Evolutionary conservation across 2,888 invertebrate species (phyloP).

Genomic region (Ariolimax columbianus): DNA sequence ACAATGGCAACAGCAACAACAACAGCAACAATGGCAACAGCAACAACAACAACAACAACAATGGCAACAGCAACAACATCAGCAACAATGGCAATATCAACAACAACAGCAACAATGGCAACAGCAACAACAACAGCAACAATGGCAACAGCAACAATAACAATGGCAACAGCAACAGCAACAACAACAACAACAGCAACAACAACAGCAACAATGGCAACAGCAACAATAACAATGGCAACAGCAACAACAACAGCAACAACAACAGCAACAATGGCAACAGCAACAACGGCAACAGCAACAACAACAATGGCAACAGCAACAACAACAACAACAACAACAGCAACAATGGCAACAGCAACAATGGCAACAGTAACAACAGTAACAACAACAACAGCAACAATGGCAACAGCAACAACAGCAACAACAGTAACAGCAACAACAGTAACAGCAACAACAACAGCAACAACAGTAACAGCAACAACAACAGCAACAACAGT

Average conservation of each 20-base stretch:
- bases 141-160: no score
- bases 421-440: slow-evolving; percentile 11
- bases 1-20: no score
- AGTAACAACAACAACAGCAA: no score
- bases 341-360: neutral
- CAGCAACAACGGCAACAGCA: neutral
- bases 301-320: neutral
- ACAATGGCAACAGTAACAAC: neutral
- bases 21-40: neutral
- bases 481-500: no score
- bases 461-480: neutral
- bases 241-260: neutral
- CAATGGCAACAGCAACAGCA: neutral
- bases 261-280: neutral
- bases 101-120: no score
- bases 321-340: neutral
- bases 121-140: no score
- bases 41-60: neutral
- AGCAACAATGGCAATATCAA: no score
- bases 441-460: slow-evolving; percentile 15
- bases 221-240: neutral
- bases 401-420: neutral
- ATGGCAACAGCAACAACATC: neutral
- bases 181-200: neutral
- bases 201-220: neutral